Evolutionary conservation across 1,140 invertebrate species (phyloP).

Genomic region (Heliconius eleuchia): DNA sequence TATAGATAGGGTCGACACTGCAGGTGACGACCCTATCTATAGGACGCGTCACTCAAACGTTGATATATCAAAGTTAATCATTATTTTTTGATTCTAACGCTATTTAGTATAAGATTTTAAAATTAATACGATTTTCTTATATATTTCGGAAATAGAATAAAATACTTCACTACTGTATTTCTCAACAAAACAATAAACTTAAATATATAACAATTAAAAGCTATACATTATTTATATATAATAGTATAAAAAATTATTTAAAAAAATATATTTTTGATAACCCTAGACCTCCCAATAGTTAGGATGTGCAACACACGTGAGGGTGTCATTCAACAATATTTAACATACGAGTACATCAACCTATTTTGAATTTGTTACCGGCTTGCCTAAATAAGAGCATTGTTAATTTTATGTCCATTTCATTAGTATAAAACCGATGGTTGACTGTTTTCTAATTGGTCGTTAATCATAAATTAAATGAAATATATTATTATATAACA

Average conservation of each 20-base stretch:
- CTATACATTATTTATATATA: too few species aligned
- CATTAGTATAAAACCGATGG: constrained; percentile 24
- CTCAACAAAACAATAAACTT: too few species aligned
- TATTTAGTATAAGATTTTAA: not conserved
- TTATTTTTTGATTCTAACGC: not conserved
- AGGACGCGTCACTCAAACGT: not conserved
- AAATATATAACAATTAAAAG: too few species aligned
- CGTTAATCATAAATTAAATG: not conserved
- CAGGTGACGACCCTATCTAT: not conserved
- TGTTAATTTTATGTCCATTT: constrained; percentile 30
- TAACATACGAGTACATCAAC: constrained; percentile 43
- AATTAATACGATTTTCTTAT: not conserved
- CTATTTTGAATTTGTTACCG: constrained; percentile 42
- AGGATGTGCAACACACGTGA: constrained; percentile 41
- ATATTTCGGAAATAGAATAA: not conserved
- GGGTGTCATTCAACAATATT: constrained; percentile 52
- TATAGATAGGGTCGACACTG: constrained; percentile 19
- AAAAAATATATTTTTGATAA: constrained; percentile 14
- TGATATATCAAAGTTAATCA: not conserved
- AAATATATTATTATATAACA: too few species aligned
- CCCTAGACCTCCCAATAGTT: constrained; percentile 46
- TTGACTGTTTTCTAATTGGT: constrained; percentile 4
- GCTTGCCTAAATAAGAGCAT: constrained; percentile 30
- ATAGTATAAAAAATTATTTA: not conserved
- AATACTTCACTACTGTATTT: not conserved